Percentiles rank a stretch among this genome's conserved stretches.
phyloP scores from a whole-genome alignment of 2,888 invertebrate genomes.

The Alviniconcha strummeri region DNA sequence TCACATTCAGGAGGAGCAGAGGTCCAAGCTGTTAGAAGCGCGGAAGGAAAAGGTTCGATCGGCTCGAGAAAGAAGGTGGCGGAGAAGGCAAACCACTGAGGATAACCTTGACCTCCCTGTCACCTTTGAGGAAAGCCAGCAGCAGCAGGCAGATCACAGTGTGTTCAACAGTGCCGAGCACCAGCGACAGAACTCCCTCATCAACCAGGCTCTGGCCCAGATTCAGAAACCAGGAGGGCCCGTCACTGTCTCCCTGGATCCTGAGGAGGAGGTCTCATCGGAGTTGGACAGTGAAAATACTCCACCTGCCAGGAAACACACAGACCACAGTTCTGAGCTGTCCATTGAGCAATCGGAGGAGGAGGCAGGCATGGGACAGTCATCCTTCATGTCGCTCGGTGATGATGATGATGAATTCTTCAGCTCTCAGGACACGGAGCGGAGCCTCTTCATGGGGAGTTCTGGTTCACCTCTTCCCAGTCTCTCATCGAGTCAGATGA shows the following conservation, averaged over 20 bases:
- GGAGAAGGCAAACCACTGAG: not conserved
- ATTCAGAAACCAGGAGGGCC: not conserved
- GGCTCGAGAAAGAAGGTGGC: not conserved
- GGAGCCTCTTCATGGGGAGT: not conserved
- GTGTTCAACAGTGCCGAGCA: conserved; percentile 14
- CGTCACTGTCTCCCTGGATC: not conserved
- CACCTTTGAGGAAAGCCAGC: not conserved
- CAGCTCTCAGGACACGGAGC: not conserved
- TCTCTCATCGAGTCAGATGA: not conserved
- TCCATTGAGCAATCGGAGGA: not conserved
- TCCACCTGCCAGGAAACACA: not conserved
- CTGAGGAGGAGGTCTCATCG: no score
- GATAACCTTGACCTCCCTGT: not conserved
- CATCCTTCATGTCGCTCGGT: not conserved
- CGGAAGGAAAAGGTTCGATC: not conserved
- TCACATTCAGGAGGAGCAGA: conserved; percentile 2
- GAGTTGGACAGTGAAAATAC: conserved; percentile 9
- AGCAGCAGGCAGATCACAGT: not conserved
- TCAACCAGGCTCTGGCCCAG: not conserved
- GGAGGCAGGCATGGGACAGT: not conserved
- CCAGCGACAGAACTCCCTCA: conserved; percentile 10
- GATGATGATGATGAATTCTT: conserved; percentile 23
- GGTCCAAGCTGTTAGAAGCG: not conserved
- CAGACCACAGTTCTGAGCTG: not conserved
- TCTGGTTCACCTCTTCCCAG: not conserved